Percentiles rank a stretch among this genome's conserved stretches.
Evolutionary conservation across 2,888 invertebrate genomes (phyloP).

Genomic region (Trilocha varians): DNA sequence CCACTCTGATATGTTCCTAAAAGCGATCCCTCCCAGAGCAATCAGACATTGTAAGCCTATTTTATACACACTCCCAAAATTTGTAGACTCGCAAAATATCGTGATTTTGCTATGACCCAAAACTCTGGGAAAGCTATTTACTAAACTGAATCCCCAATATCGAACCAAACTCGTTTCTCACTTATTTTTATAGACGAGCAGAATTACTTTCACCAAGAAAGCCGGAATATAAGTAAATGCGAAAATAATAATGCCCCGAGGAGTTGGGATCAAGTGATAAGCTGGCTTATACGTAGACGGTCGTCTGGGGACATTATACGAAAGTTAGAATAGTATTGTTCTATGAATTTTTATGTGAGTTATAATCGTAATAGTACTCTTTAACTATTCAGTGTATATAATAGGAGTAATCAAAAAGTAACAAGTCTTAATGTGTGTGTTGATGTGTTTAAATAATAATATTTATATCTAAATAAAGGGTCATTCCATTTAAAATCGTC

Average conservation of each 20-base stretch:
- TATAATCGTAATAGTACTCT: too few species aligned
- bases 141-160: neutral
- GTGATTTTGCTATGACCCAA: neutral
- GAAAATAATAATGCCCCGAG: constrained; percentile 23
- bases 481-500: too few species aligned
- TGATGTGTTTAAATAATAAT: too few species aligned
- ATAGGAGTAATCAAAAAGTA: too few species aligned
- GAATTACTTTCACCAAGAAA: constrained; percentile 4
- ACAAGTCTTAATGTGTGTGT: too few species aligned
- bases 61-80: too few species aligned
- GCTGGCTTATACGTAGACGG: neutral
- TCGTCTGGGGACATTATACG: neutral
- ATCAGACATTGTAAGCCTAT: too few species aligned
- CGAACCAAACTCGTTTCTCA: constrained; percentile 1
- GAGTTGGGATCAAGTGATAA: constrained; percentile 5
- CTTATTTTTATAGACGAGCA: constrained; percentile 5
- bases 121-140: neutral
- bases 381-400: too few species aligned
- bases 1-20: too few species aligned
- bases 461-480: too few species aligned
- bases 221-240: constrained; percentile 12
- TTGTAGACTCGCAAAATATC: neutral
- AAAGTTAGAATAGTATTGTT: neutral
- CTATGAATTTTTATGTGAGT: neutral
- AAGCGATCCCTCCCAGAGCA: too few species aligned